These are phyloP conservation scores for Eulemur rubriventer DNA, from an alignment of 2,797 vertebrate genomes.

Conservation along the genomic window DNA sequence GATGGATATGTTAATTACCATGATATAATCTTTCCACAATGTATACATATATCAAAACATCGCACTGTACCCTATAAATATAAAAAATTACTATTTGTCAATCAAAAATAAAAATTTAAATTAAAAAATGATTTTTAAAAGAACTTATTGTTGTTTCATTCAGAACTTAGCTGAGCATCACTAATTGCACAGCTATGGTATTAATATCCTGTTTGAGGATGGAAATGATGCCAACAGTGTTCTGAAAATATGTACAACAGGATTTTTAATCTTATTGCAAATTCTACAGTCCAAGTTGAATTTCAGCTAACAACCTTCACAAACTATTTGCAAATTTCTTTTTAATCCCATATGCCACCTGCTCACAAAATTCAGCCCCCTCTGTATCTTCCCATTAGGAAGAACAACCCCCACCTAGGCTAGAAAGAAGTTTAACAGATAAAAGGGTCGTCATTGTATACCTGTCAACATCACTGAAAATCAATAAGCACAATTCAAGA, in stretches of 20 bases:
- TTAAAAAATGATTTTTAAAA: not conserved
- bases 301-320: conserved; percentile 1
- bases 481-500: conserved; percentile 8
- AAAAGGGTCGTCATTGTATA: not conserved
- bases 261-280: conserved; percentile 19
- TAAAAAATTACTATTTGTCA: not conserved
- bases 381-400: conserved; percentile 48
- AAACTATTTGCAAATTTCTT: not conserved
- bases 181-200: not conserved
- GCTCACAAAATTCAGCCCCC: not conserved
- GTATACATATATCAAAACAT: not conserved
- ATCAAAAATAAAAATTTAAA: not conserved
- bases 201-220: not conserved
- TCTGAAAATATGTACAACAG: not conserved
- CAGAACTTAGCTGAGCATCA: not conserved
- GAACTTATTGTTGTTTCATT: conserved; percentile 7
- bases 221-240: not conserved
- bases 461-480: conserved; percentile 45
- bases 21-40: not conserved
- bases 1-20: not conserved
- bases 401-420: conserved; percentile 28
- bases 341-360: conserved; percentile 52
- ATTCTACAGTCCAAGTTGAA: not conserved
- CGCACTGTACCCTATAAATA: not conserved
- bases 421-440: conserved; percentile 45